Conservation (phyloP, 2,888 invertebrate species). For the Drosophila tanythrix region DNA sequence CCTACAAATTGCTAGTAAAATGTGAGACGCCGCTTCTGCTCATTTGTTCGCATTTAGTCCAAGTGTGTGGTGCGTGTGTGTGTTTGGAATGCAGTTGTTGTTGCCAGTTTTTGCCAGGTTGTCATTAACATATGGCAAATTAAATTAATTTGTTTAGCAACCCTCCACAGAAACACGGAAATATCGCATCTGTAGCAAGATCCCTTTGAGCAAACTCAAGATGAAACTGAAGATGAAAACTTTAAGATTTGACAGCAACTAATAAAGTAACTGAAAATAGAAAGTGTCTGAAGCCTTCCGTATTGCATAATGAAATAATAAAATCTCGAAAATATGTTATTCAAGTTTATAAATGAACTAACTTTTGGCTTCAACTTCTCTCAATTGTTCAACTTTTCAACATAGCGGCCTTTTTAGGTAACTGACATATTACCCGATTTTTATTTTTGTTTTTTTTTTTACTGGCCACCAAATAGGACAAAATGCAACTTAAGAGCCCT, state of each 20-base stretch:
- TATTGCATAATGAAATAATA: not conserved
- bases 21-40: constrained; percentile 46
- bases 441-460: constrained; percentile 11
- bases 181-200: constrained; percentile 8
- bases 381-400: not conserved
- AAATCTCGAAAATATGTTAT: not conserved
- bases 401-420: constrained; percentile 2
- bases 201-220: not conserved
- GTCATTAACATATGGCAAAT: constrained; percentile 83
- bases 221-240: not conserved
- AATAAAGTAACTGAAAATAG: not conserved
- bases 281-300: not conserved
- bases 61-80: constrained; percentile 11
- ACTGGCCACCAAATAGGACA: constrained; percentile 20
- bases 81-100: constrained; percentile 48
- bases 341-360: not conserved
- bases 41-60: constrained; percentile 54
- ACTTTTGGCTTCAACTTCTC: not conserved
- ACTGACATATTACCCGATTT: constrained; percentile 39
- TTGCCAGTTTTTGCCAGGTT: constrained; percentile 55
- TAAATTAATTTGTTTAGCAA: constrained; percentile 68
- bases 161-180: constrained; percentile 1
- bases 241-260: not conserved
- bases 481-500: constrained; percentile 54
- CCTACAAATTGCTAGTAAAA: constrained; percentile 34